These are phyloP conservation scores for Discoglossus pictus DNA, from an alignment of 2,797 vertebrate genomes.

Conservation along the genomic window DNA sequence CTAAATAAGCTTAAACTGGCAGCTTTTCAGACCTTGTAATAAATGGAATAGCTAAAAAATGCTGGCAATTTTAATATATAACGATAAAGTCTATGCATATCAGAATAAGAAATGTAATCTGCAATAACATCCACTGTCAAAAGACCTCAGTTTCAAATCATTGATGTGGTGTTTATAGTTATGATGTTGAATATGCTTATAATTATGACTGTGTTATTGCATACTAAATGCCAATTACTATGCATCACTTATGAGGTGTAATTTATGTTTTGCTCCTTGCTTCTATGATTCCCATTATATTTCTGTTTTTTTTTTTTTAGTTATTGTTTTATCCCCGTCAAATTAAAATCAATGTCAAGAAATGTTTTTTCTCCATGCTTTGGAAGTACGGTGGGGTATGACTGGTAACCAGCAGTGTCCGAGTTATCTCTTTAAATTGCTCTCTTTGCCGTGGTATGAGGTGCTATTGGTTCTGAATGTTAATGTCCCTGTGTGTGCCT, in stretches of 20 bases:
- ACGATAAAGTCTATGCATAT: too few species aligned
- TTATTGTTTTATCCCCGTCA: slow-evolving; percentile 32
- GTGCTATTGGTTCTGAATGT: slow-evolving; percentile 49
- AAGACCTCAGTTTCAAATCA: not conserved
- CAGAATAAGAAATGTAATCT: too few species aligned
- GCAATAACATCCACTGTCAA: not conserved
- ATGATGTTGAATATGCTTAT: not conserved
- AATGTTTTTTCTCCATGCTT: slow-evolving; percentile 26
- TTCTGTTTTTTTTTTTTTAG: slow-evolving; percentile 14
- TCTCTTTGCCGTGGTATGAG: slow-evolving; percentile 45
- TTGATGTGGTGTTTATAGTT: not conserved
- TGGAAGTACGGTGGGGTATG: slow-evolving; percentile 2
- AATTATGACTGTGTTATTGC: not conserved
- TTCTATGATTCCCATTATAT: slow-evolving; percentile 5
- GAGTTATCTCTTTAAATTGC: slow-evolving; percentile 52
- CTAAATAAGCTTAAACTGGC: too few species aligned
- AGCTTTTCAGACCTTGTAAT: too few species aligned
- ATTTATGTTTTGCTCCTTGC: slow-evolving; percentile 11
- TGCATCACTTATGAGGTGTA: slow-evolving; percentile 27
- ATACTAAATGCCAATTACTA: slow-evolving; percentile 27
- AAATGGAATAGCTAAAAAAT: too few species aligned
- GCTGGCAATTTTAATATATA: too few species aligned
- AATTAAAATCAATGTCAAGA: slow-evolving; percentile 37
- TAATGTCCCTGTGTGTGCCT: slow-evolving; percentile 34
- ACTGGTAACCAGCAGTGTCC: slow-evolving; percentile 37